phyloP scores from a whole-genome alignment of 2,113 vertebrate species.

The Kobus ellipsiprymnus region DNA sequence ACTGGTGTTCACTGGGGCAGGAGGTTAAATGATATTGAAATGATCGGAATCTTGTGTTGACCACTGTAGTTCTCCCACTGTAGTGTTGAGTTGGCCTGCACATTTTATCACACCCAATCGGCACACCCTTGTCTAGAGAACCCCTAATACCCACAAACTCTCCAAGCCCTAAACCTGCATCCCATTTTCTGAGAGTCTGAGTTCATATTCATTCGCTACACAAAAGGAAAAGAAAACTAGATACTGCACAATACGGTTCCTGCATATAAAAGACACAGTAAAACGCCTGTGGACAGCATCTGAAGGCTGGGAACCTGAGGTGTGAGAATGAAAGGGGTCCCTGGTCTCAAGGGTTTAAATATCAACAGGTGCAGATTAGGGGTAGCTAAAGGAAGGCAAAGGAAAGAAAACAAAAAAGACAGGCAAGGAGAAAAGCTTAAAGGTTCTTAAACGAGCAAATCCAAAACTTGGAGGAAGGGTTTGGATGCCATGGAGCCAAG shows the following conservation, averaged over 20 bases:
- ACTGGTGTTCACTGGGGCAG: neutral
- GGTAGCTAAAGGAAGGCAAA: neutral
- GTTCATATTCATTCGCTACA: neutral
- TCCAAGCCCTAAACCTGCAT: neutral
- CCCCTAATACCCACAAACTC: neutral
- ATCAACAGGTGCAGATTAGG: neutral
- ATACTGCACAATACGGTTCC: neutral
- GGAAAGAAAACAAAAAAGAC: neutral
- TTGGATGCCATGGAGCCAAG: neutral
- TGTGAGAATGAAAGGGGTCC: neutral
- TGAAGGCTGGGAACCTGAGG: neutral
- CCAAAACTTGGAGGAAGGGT: conserved; percentile 16
- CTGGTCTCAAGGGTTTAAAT: neutral
- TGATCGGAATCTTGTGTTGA: neutral
- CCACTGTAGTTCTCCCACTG: neutral
- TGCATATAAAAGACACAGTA: neutral
- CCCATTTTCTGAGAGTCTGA: neutral
- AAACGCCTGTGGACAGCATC: neutral
- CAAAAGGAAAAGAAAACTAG: neutral
- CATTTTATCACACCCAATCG: neutral
- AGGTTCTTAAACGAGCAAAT: conserved; percentile 1
- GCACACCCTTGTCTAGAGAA: neutral
- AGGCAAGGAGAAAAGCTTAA: neutral
- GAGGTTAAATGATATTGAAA: neutral
- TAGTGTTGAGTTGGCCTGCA: neutral